Base-by-base conservation (phyloP, 2,888 invertebrate species). In the Eupithecia inturbata region DNA sequence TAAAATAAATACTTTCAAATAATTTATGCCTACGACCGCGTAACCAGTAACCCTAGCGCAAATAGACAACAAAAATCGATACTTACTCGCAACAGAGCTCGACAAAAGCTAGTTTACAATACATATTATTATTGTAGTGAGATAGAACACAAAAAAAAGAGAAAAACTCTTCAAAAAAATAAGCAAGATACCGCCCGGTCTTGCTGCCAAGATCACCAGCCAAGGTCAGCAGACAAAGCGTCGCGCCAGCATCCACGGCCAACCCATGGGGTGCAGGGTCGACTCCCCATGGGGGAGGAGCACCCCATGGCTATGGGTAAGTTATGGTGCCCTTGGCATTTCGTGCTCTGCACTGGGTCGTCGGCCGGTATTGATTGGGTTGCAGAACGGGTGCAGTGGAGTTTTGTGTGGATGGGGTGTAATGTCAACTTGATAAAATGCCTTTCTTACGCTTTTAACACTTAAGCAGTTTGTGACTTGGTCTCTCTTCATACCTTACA, bases 301-400 rank as follows among this genome's bases (percentile, higher is more conserved):
- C 39, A 31, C 71, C 67, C 69, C 41, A 49, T 60, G 62, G 31
- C 14, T 57, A 33, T 68, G 70, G 28, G 71, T 26, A 33, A 68
- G 68, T 76, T 74, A 78, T 77, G 71, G 72, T 82, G 83, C 78
- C 87, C 87, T 86, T 86, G 86, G 83, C 84, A 85, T 84, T 85
- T 83, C 82, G 79, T 81, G 82, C 78, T 82, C 83, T 82, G 70
- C 67, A 68, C 77, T 82, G 80, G 60, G 84, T 85, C 84, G 77
- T 85, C 86, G 85, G 82, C 86, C 84, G 76, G 74, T 86, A 87
- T 85, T 81, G 87, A 87, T 87, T 75, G 28, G 67, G 77, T 74
- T 39, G 53, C 67, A 70, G 67, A 72, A 45, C 31, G 16, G 12
- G 26, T 60, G 28, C 33, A 63, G 5, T 31, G n/a, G 16, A 49